A percentile compares a stretch with the other conserved stretches of the same genome.
Evolutionary conservation across 2,797 vertebrate species (phyloP).

Genomic region (Valencia hispanica): DNA sequence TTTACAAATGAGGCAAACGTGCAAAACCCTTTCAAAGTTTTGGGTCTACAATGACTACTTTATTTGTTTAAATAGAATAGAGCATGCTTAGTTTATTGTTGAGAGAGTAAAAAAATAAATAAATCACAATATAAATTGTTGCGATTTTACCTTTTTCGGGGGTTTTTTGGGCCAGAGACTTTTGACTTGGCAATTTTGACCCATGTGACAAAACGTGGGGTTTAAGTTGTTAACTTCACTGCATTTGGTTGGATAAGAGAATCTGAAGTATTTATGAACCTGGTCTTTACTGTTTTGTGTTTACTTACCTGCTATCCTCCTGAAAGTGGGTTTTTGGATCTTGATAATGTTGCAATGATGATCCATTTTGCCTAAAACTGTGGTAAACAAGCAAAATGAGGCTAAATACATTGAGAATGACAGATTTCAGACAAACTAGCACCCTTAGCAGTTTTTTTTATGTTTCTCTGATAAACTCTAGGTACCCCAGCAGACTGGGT

Average conservation of each 20-base stretch:
- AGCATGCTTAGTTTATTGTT: not conserved
- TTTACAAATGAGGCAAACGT: too few relatives aligned
- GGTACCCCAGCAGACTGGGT: not conserved
- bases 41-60: too few relatives aligned
- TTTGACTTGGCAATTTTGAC: not conserved
- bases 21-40: too few relatives aligned
- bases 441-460: slow-evolving; percentile 4
- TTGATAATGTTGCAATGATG: slow-evolving; percentile 35
- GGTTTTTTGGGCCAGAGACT: not conserved
- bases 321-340: slow-evolving; percentile 31
- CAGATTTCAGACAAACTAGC: slow-evolving; percentile 29
- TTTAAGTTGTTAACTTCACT: not conserved
- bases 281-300: not conserved
- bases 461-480: not conserved
- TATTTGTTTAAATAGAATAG: not conserved
- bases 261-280: not conserved
- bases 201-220: not conserved
- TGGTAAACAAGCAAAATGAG: slow-evolving; percentile 34
- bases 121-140: not conserved
- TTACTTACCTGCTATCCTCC: slow-evolving; percentile 69
- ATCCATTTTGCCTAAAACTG: slow-evolving; percentile 71
- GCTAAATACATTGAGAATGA: not conserved
- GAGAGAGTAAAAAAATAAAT: not conserved
- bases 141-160: too few relatives aligned
- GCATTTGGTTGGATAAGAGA: not conserved